Base-by-base conservation (phyloP, 2,888 invertebrate genomes). In the Drosophila picticornis region DNA sequence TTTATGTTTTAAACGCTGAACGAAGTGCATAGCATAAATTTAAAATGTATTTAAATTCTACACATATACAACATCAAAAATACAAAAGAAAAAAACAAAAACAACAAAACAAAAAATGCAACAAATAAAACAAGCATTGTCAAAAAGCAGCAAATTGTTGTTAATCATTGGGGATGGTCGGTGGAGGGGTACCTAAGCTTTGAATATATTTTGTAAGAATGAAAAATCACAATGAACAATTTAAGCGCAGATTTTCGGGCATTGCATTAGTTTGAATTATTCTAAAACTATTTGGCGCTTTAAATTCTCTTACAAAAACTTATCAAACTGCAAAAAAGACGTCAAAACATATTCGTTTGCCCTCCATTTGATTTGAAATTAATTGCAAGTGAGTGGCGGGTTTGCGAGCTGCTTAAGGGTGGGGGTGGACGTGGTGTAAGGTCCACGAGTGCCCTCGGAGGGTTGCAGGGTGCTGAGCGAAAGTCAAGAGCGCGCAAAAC, bases 11-110 rank as follows among this genome's bases (percentile, higher is more conserved):
- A 89, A 88, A 81, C 74, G 89, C 89, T 83, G 72, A 86, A 76
- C 79, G 87, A 90, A 86, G 85, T 86, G 85, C 90, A 86, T 86
- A 86, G 85, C 89, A 86, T 86, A 86, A 86, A 86, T 86, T 82
- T 75, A 82, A 83, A 46, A 83, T 90, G 81, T 85, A 90, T 85
- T 88, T 85, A 85, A 90, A 88, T 86, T 88, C 86, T 83, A 85
- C 87, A 90, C 64, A 78, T 71, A 81, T 58, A 81, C 66, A 83
- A 60, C 51, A 80, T 64, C 58, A 67, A 55, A 69, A 86, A 65
- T 34, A 69, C 64, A 72, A 73, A 71, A 72, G 63, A 65, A 36
- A 70, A 72, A 60, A 51, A 31, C 62, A 75, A 83, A 68, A 25
- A 69, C 64, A 77, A 70, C 68, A 72, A 81, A 48, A 67, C 71